Evolutionary conservation across 2,888 invertebrate species (phyloP).

Genomic region (Athalia cordata): DNA sequence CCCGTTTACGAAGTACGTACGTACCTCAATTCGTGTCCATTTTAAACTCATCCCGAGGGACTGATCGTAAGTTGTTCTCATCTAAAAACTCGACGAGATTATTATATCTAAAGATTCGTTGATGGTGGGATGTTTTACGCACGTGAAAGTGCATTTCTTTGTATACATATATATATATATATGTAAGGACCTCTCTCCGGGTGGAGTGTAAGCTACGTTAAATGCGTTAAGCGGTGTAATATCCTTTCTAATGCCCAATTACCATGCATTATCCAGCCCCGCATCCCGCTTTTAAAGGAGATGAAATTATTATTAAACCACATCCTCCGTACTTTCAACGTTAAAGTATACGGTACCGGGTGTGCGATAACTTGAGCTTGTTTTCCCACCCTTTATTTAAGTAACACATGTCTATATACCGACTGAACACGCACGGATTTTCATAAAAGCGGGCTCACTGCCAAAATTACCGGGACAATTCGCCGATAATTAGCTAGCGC

Average conservation of each 20-base stretch:
- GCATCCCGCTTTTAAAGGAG: constrained; percentile 52
- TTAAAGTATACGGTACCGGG: constrained; percentile 7
- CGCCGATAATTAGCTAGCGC: constrained; percentile 25
- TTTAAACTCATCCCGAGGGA: too few species aligned
- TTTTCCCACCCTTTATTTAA: background rate
- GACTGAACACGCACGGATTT: constrained; percentile 14
- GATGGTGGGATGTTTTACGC: background rate
- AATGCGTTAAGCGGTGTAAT: constrained; percentile 62
- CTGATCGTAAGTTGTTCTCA: background rate
- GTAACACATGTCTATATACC: constrained; percentile 9
- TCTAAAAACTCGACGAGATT: constrained; percentile 24
- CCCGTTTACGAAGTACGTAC: too few species aligned
- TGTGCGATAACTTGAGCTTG: constrained; percentile 27
- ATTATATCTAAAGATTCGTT: constrained; percentile 22
- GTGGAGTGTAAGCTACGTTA: constrained; percentile 50
- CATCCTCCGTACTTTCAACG: background rate
- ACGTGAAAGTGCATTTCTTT: constrained; percentile 33
- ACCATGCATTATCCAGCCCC: constrained; percentile 62
- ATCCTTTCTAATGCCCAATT: constrained; percentile 64
- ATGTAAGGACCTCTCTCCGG: background rate
- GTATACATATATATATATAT: too few species aligned
- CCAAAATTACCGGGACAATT: constrained; percentile 15
- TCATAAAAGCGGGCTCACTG: constrained; percentile 16
- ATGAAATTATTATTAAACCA: constrained; percentile 59
- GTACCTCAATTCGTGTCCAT: too few species aligned